Evolutionary conservation across 2,888 invertebrate genomes (phyloP).

Genomic region (Monoplex corrugatus): DNA sequence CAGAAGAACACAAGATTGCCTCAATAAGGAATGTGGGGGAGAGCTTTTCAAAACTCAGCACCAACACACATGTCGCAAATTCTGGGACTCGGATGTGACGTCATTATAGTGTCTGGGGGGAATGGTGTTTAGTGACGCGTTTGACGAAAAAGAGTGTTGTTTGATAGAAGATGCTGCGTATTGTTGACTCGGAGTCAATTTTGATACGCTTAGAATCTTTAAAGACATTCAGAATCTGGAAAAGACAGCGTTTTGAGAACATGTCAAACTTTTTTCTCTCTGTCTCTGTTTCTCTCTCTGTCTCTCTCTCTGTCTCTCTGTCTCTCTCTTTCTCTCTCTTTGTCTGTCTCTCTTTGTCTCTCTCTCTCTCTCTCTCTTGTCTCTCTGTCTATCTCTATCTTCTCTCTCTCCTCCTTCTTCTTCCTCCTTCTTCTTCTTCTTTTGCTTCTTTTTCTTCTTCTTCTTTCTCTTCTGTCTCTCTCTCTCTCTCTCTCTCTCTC

Average conservation of each 20-base stretch:
- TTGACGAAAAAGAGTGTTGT: neutral
- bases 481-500: neutral
- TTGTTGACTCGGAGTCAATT: neutral
- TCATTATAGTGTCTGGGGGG: neutral
- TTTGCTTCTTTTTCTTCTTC: neutral
- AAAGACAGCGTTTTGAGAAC: too few species aligned
- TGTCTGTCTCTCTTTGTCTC: neutral
- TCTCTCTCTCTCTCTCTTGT: neutral
- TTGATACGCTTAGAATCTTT: neutral
- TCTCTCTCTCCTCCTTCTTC: neutral
- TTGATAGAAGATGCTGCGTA: neutral
- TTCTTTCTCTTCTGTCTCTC: neutral
- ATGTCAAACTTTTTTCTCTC: too few species aligned
- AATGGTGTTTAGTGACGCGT: too few species aligned
- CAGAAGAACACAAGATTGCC: neutral
- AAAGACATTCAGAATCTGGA: too few species aligned
- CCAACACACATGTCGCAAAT: neutral
- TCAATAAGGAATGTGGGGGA: too few species aligned
- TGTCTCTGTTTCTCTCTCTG: neutral
- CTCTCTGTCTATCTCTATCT: neutral
- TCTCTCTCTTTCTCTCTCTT: neutral
- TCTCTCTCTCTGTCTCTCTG: neutral
- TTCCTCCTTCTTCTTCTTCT: neutral
- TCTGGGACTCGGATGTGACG: conserved; percentile 26
- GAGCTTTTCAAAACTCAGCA: neutral